These are phyloP conservation scores for Eidolon dupreanum DNA, from an alignment of 2,797 vertebrate genomes.

Conservation along the genomic window DNA sequence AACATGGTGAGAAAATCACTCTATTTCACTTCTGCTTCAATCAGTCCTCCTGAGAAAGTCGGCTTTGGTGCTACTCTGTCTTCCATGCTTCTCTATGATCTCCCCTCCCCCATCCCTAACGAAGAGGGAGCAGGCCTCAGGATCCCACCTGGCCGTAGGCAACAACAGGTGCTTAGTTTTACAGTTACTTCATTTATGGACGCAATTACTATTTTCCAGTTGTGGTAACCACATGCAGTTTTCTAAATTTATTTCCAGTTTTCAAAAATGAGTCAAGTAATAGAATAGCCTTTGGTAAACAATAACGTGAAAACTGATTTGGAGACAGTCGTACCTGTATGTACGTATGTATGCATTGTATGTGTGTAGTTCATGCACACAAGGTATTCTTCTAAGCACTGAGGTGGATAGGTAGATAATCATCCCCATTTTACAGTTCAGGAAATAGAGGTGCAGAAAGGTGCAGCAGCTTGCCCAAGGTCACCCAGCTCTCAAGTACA, in stretches of 20 bases:
- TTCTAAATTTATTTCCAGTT: neutral
- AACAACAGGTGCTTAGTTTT: neutral
- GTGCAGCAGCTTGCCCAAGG: neutral
- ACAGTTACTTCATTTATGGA: accelerated
- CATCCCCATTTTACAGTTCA: accelerated
- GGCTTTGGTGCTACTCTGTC: neutral
- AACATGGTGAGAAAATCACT: neutral
- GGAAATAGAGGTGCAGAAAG: neutral
- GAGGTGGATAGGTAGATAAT: too few relatives aligned
- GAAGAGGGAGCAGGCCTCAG: neutral
- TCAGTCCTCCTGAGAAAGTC: accelerated
- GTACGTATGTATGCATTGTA: accelerated
- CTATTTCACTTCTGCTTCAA: neutral
- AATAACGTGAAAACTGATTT: accelerated
- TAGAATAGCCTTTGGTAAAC: neutral
- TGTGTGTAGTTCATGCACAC: too few relatives aligned
- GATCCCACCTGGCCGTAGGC: accelerated
- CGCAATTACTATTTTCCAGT: too few relatives aligned
- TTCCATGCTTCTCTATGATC: accelerated
- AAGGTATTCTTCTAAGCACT: too few relatives aligned
- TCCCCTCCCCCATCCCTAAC: neutral
- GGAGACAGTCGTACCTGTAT: accelerated
- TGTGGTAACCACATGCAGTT: neutral
- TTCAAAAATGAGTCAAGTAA: neutral
- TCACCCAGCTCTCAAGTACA: neutral